phyloP scores from a whole-genome alignment of 2,888 invertebrate species.

The Lamproptera curius region DNA sequence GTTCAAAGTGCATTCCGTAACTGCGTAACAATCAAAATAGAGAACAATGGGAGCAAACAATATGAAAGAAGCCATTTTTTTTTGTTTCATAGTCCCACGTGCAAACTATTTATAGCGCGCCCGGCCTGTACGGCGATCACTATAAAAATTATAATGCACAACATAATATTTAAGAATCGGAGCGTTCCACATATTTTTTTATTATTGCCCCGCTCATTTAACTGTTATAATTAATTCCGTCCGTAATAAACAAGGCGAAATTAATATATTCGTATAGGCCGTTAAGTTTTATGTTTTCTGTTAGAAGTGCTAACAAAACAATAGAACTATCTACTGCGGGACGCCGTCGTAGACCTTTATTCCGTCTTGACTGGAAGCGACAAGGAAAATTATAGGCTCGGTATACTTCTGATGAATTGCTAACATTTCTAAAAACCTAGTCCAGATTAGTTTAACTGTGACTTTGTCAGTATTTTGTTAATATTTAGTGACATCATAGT shows the following conservation, averaged over 20 bases:
- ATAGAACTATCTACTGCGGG: conserved; percentile 32
- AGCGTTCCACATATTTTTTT: conserved; percentile 53
- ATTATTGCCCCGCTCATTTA: conserved; percentile 60
- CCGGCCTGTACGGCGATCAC: conserved; percentile 17
- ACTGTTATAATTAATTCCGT: conserved; percentile 66
- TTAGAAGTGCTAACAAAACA: conserved; percentile 43
- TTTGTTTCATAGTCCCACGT: conserved; percentile 22
- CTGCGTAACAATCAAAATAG: conserved; percentile 22
- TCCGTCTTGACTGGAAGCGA: conserved; percentile 30
- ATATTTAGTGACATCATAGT: no score
- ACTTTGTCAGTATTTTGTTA: no score
- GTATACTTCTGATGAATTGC: no score
- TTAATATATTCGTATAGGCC: conserved; percentile 53
- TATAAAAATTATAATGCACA: conserved; percentile 28
- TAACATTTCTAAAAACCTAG: no score
- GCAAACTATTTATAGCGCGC: conserved; percentile 16
- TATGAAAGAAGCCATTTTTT: conserved; percentile 19
- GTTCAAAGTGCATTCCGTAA: conserved; percentile 23
- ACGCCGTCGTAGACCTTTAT: conserved; percentile 25
- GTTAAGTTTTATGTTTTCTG: conserved; percentile 44
- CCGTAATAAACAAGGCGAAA: conserved; percentile 58
- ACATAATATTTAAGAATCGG: conserved; percentile 46
- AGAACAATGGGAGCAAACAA: conserved; percentile 21
- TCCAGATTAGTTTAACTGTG: no score
- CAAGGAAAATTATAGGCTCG: no score